Conservation (phyloP, 2,888 invertebrate species). For the Operophtera brumata region DNA sequence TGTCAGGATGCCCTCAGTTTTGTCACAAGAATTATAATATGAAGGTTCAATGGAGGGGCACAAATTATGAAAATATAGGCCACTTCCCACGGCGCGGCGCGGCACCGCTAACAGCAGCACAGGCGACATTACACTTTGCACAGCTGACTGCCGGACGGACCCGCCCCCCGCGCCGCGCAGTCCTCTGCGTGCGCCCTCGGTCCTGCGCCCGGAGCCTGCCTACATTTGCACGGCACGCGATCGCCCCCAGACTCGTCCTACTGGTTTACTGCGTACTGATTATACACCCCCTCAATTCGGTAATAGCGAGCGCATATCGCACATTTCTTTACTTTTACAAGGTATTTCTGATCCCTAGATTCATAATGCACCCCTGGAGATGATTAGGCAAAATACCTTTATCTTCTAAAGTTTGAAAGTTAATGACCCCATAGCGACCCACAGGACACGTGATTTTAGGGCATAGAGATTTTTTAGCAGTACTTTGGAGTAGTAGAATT, state of each 20-base stretch:
- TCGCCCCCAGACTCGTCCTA: conserved; percentile 35
- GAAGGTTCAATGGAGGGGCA: conserved; percentile 52
- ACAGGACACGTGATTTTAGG: conserved; percentile 72
- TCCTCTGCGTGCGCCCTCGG: conserved; percentile 44
- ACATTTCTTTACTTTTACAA: neutral
- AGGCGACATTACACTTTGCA: conserved; percentile 68
- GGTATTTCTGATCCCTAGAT: neutral
- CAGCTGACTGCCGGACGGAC: conserved; percentile 75
- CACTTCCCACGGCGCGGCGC: conserved; percentile 67
- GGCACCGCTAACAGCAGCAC: conserved; percentile 32
- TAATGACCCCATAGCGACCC: conserved; percentile 76
- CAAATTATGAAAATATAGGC: conserved; percentile 54
- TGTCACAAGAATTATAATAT: conserved; percentile 26
- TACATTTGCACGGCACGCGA: conserved; percentile 46
- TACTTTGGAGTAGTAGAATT: neutral
- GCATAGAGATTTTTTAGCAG: conserved; percentile 6
- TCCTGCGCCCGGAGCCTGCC: conserved; percentile 56
- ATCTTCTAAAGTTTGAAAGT: conserved; percentile 43
- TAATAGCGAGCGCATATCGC: neutral
- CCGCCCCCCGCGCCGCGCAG: conserved; percentile 47
- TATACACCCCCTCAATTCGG: neutral
- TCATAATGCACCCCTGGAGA: conserved; percentile 11
- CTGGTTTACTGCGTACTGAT: conserved; percentile 22
- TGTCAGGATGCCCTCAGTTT: conserved; percentile 5
- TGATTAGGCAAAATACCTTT: conserved; percentile 5